phyloP scores from a whole-genome alignment of 1,140 invertebrate species.

The Temnothorax nylanderi region DNA sequence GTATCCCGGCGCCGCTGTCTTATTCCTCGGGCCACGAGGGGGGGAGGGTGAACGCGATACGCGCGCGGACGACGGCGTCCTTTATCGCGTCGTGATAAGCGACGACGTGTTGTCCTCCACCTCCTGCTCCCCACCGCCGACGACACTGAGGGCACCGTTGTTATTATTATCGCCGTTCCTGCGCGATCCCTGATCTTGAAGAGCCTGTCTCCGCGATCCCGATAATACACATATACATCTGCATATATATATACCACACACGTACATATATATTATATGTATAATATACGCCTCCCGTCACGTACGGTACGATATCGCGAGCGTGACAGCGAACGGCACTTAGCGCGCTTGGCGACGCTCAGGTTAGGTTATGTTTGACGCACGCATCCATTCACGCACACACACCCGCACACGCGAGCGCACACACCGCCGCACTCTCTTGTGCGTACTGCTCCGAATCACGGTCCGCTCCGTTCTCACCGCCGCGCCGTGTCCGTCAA shows the following conservation, averaged over 20 bases:
- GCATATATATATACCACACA: too few species aligned
- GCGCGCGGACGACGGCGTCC: constrained; percentile 19
- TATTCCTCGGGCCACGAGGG: not conserved
- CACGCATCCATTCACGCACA: constrained; percentile 58
- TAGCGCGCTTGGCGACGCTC: constrained; percentile 34
- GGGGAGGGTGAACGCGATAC: not conserved
- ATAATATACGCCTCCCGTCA: constrained; percentile 6
- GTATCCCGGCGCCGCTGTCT: too few species aligned
- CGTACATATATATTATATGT: not conserved
- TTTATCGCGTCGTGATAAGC: constrained; percentile 41
- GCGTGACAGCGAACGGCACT: constrained; percentile 40
- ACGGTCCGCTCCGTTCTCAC: constrained; percentile 41
- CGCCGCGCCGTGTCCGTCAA: constrained; percentile 51
- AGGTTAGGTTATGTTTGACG: constrained; percentile 72
- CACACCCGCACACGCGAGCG: constrained; percentile 11
- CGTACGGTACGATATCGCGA: not conserved
- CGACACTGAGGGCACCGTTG: not conserved
- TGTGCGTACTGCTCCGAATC: not conserved
- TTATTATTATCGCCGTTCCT: not conserved
- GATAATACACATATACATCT: not conserved
- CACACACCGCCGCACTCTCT: not conserved
- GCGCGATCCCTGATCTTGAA: not conserved
- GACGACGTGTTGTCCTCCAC: not conserved
- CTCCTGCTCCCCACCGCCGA: not conserved
- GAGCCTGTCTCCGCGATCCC: not conserved